Evolutionary conservation across 1,140 invertebrate genomes (phyloP).

Genomic region (Teleogryllus occipitalis): DNA sequence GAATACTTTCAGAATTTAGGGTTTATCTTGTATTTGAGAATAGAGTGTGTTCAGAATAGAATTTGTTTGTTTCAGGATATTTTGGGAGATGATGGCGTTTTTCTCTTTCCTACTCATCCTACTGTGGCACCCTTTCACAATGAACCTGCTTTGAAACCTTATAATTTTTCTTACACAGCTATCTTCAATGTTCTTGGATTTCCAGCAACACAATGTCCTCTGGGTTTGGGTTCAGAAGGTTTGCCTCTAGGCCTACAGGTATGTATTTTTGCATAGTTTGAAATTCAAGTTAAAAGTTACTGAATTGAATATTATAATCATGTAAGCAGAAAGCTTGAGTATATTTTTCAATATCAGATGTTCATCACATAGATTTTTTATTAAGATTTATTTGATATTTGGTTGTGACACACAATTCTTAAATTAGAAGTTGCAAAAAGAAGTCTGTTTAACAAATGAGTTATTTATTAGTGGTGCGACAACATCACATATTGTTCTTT

Average conservation of each 20-base stretch:
- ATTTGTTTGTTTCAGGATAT: conserved; percentile 32
- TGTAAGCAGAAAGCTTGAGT: too few species aligned
- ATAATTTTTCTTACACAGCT: conserved; percentile 50
- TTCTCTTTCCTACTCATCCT: conserved; percentile 50
- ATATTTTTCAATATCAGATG: too few species aligned
- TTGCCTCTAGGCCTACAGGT: conserved; percentile 46
- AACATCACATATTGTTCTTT: too few species aligned
- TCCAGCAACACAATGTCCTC: conserved; percentile 48
- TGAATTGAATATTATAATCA: too few species aligned
- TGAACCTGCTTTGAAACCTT: conserved; percentile 44
- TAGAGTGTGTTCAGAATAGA: neutral
- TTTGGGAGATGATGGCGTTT: conserved; percentile 43
- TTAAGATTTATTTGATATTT: too few species aligned
- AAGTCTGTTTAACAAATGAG: too few species aligned
- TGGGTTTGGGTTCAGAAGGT: conserved; percentile 44
- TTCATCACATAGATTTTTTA: too few species aligned
- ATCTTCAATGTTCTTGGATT: conserved; percentile 50
- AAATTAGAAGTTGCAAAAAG: too few species aligned
- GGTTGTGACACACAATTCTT: too few species aligned
- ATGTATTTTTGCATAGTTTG: neutral
- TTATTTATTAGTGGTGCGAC: too few species aligned
- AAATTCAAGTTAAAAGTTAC: too few species aligned
- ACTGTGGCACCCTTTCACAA: conserved; percentile 47
- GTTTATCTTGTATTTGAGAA: neutral
- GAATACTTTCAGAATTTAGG: too few species aligned